Conservation (phyloP, 2,888 invertebrate genomes). For the Lomographa bimaculata region DNA sequence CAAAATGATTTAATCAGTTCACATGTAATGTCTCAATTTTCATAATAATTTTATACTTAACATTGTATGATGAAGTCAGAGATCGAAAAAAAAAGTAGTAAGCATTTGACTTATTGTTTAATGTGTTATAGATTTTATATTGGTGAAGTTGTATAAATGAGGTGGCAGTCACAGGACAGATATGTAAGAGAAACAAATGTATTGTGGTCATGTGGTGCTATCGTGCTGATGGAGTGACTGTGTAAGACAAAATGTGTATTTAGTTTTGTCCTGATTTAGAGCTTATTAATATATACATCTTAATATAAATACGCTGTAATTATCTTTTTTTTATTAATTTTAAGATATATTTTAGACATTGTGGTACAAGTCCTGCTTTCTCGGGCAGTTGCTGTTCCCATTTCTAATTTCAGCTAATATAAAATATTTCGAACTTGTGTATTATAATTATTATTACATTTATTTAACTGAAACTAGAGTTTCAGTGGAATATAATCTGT, state of each 20-base stretch:
- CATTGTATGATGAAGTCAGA: conserved; percentile 4
- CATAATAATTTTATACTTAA: conserved; percentile 10
- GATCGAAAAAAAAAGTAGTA: too few species aligned
- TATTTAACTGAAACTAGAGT: conserved; percentile 64
- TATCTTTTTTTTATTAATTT: conserved; percentile 72
- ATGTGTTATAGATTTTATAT: conserved; percentile 21
- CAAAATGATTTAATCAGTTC: conserved; percentile 39
- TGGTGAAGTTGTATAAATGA: conserved; percentile 34
- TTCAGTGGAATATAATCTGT: conserved; percentile 71
- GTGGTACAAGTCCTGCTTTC: too few species aligned
- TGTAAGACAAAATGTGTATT: conserved; percentile 68
- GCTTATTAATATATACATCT: conserved; percentile 78
- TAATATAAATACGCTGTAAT: conserved; percentile 77
- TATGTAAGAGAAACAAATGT: conserved; percentile 45
- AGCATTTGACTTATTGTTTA: too few species aligned
- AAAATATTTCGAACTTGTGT: conserved; percentile 56
- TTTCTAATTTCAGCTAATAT: conserved; percentile 53
- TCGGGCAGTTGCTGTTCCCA: conserved; percentile 40
- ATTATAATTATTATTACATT: conserved; percentile 61
- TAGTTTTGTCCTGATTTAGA: conserved; percentile 80
- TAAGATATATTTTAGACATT: conserved; percentile 60
- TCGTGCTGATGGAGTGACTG: conserved; percentile 69
- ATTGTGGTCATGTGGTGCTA: conserved; percentile 74
- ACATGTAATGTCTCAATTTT: conserved; percentile 13
- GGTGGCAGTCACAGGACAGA: conserved; percentile 16